These are phyloP conservation scores for Pocillopora meandrina DNA, from an alignment of 92 coral and sea anemone species.

Conservation along the genomic window DNA sequence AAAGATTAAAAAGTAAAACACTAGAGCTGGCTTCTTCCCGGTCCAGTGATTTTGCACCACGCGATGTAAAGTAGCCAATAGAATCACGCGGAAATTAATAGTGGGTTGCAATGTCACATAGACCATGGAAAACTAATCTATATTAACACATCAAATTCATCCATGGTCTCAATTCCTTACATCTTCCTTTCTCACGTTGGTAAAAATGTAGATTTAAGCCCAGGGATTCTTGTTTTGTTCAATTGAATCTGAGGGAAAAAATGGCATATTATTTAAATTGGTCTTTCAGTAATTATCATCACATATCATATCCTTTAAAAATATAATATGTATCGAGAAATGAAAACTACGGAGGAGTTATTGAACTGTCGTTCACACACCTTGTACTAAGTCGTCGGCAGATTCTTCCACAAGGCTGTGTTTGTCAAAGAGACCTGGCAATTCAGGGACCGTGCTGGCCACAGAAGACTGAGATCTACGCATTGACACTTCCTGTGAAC, in stretches of 20 bases:
- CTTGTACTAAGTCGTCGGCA: constrained; percentile 56
- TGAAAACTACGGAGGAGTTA: background rate
- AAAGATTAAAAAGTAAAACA: no score
- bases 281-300: background rate
- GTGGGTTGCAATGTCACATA: no score
- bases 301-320: background rate
- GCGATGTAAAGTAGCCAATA: no score
- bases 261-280: no score
- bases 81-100: no score
- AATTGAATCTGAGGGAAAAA: constrained; percentile 75
- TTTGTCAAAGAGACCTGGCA: constrained; percentile 31
- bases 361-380: constrained; percentile 9
- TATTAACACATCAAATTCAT: background rate
- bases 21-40: no score
- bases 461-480: constrained; percentile 63
- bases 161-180: background rate
- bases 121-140: no score
- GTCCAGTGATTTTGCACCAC: no score
- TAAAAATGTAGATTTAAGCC: constrained; percentile 37
- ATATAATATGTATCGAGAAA: background rate
- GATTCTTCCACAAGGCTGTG: constrained; percentile 53
- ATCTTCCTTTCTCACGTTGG: background rate
- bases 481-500: constrained; percentile 67
- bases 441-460: constrained; percentile 45
- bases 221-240: constrained; percentile 92